Conservation (phyloP, 1,140 invertebrate species). For the Drosophila micromelanica region DNA sequence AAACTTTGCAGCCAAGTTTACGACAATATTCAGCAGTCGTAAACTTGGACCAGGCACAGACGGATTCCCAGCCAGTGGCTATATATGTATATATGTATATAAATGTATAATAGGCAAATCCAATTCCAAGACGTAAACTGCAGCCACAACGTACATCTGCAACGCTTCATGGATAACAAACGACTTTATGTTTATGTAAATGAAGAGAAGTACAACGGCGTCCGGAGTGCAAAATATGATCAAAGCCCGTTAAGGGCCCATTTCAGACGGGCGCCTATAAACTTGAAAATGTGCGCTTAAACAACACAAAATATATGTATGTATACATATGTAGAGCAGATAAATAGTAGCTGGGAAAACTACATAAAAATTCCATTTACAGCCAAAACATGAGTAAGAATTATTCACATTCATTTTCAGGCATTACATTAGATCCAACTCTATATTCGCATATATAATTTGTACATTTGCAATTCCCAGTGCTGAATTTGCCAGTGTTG, state of each 20-base stretch:
- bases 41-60: conserved; percentile 46
- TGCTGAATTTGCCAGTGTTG: too few relatives aligned
- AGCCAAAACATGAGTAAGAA: conserved; percentile 32
- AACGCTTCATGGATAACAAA: conserved; percentile 58
- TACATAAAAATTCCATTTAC: conserved; percentile 77
- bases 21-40: conserved; percentile 63
- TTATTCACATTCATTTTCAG: too few relatives aligned
- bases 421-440: too few relatives aligned
- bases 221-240: conserved; percentile 80
- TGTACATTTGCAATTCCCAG: too few relatives aligned
- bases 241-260: conserved; percentile 43
- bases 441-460: too few relatives aligned
- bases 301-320: conserved; percentile 18
- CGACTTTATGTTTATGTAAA: conserved; percentile 81
- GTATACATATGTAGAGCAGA: neutral
- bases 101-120: conserved; percentile 21
- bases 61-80: neutral
- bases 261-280: conserved; percentile 46
- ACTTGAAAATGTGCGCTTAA: conserved; percentile 57
- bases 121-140: conserved; percentile 1
- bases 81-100: neutral
- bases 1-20: conserved; percentile 71
- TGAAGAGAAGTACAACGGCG: conserved; percentile 49
- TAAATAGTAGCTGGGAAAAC: conserved; percentile 46
- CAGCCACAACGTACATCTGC: conserved; percentile 6